Conservation (phyloP, 2,113 vertebrate species). For the Gadus chalcogrammus region DNA sequence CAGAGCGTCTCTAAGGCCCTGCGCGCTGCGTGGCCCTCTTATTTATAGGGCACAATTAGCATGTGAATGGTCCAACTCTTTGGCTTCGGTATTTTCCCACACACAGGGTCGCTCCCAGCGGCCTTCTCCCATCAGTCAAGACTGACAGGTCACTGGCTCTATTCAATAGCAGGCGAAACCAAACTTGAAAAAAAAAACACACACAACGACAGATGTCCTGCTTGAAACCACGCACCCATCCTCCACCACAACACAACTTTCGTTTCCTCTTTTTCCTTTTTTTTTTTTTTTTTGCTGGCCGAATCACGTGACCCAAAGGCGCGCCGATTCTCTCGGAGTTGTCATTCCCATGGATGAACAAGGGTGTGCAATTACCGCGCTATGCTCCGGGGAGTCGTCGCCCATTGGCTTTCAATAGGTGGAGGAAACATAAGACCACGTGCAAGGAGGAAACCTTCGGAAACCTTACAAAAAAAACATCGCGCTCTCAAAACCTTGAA, state of each 20-base stretch:
- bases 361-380: constrained; percentile 62
- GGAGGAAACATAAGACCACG: constrained; percentile 50
- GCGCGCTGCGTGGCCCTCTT: constrained; percentile 60
- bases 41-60: constrained; percentile 85
- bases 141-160: constrained; percentile 86
- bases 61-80: constrained; percentile 80
- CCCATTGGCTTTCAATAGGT: constrained; percentile 43
- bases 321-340: constrained; percentile 16
- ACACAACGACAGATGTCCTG: constrained; percentile 83
- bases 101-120: constrained; percentile 74
- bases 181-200: constrained; percentile 49
- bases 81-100: constrained; percentile 84
- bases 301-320: constrained; percentile 28
- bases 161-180: constrained; percentile 72
- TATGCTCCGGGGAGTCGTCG: constrained; percentile 67
- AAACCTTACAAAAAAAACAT: constrained; percentile 16
- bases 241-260: constrained; percentile 35
- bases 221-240: constrained; percentile 64
- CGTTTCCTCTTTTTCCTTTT: constrained; percentile 43
- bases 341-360: constrained; percentile 72
- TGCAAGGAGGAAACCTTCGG: constrained; percentile 39
- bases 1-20: constrained; percentile 63
- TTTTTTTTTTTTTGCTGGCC: too few species aligned
- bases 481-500: not conserved
- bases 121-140: constrained; percentile 81